These are phyloP conservation scores for Theretra japonica DNA, from an alignment of 2,888 invertebrate species.

Conservation along the genomic window DNA sequence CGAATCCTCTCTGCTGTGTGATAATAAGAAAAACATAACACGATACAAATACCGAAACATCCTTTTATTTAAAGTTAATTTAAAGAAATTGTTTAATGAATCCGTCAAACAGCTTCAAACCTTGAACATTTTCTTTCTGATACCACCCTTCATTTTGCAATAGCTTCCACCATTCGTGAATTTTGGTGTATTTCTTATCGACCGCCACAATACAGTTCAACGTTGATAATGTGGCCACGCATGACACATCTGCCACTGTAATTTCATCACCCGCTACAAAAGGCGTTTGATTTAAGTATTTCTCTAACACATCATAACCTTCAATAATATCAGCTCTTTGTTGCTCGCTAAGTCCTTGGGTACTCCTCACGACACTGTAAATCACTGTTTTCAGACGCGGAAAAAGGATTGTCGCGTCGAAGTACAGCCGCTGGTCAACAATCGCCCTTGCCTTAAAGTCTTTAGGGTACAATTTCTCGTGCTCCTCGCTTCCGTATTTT, in stretches of 20 bases:
- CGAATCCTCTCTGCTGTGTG: too few species aligned
- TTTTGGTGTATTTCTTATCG: constrained; percentile 43
- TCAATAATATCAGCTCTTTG: constrained; percentile 50
- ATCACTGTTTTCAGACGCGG: constrained; percentile 50
- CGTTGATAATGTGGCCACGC: constrained; percentile 55
- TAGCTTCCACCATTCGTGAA: constrained; percentile 51
- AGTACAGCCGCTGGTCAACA: constrained; percentile 56
- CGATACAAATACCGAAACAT: too few species aligned
- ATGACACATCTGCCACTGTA: constrained; percentile 60
- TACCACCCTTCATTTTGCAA: constrained; percentile 55
- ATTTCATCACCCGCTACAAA: constrained; percentile 52
- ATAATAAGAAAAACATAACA: too few species aligned
- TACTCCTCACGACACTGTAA: constrained; percentile 45
- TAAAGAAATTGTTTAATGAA: constrained; percentile 47
- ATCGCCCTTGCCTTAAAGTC: constrained; percentile 47
- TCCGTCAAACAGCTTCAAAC: constrained; percentile 45
- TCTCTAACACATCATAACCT: constrained; percentile 55
- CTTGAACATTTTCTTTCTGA: constrained; percentile 49
- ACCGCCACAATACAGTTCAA: constrained; percentile 51
- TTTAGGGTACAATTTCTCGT: constrained; percentile 52
- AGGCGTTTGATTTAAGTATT: constrained; percentile 47
- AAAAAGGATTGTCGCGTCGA: constrained; percentile 58
- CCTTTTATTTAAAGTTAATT: background rate
- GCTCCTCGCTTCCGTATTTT: constrained; percentile 47
- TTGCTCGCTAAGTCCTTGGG: constrained; percentile 37